Evolutionary conservation across 2,113 vertebrate species (phyloP), one percentile per base, ranked within the genome.

Genomic region (Daubentonia madagascariensis): DNA sequence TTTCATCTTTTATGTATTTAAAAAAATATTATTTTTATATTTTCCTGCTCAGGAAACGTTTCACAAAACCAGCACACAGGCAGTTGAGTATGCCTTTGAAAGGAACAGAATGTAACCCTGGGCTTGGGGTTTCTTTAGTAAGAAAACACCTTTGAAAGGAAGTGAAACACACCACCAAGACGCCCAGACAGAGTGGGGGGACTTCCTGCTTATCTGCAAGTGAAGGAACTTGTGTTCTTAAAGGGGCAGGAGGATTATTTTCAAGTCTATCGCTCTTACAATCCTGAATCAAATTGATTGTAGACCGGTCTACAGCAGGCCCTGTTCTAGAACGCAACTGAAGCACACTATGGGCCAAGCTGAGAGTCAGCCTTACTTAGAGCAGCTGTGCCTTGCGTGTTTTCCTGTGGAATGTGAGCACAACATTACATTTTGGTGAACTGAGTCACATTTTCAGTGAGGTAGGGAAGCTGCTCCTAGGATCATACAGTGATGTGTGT

Each of bases 111-210:
- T 45, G 16, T 78, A 59, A 94, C 48, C 16, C 23, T 70, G 87
- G 63, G 52, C 45, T 85, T 85, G 50, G 61, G 65, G 75, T 87
- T 85, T 88, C 92, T 95, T 96, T 67, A 94, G 57, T 76, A 90
- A 89, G 75, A 97, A 98, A 97, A 96, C 48, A 96, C 93, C 81
- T 94, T 85, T 87, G 91, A 86, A 95, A 95, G 98, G 97, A 97
- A 98, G 95, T 94, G 97, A 98, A 96, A 97, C 63, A 8, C 11
- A 43, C 37, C 25, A 12, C 72, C 70, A 13, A 84, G 92, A 52
- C 8, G 22, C 17, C 75, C 37, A 68, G 63, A 63, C 14, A 3
- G 70, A 32, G n/a, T 18, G 92, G 52, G 28, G 57, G 73, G 30
- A 68, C 95, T 97, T 98, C 97, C 97, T 95, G 97, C 93, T 96